Evolutionary conservation across 2,113 vertebrate species (phyloP).

Genomic region (Lanius ludovicianus): DNA sequence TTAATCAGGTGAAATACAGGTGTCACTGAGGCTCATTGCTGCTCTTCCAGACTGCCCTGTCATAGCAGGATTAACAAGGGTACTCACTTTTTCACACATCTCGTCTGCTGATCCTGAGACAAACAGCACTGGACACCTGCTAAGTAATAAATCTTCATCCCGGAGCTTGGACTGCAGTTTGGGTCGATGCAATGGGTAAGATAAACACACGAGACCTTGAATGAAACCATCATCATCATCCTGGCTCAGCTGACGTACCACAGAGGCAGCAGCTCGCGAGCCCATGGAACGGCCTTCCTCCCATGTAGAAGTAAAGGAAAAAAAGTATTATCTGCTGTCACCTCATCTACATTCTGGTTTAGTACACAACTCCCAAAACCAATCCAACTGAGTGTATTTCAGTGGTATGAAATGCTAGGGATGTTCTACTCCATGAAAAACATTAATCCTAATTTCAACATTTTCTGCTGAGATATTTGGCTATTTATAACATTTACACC

Average conservation of each 20-base stretch:
- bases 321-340: background rate
- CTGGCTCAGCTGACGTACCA: constrained; percentile 69
- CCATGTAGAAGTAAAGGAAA: background rate
- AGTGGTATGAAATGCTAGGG: background rate
- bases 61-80: background rate
- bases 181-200: constrained; percentile 88
- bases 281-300: constrained; percentile 91
- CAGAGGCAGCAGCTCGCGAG: constrained; percentile 83
- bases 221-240: constrained; percentile 71
- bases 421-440: background rate
- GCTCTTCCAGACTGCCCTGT: background rate
- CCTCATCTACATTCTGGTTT: background rate
- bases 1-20: background rate
- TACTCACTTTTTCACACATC: constrained; percentile 89
- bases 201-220: constrained; percentile 87
- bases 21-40: background rate
- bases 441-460: background rate
- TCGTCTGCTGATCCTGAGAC: constrained; percentile 89
- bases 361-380: background rate
- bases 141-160: constrained; percentile 81
- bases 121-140: constrained; percentile 84
- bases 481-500: background rate
- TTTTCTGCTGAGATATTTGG: background rate
- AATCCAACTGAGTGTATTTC: background rate
- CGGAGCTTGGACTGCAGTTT: constrained; percentile 81